Evolutionary conservation across 2,113 vertebrate genomes (phyloP), one percentile per base, ranked within the genome.

Genomic region (Percina caprodes): DNA sequence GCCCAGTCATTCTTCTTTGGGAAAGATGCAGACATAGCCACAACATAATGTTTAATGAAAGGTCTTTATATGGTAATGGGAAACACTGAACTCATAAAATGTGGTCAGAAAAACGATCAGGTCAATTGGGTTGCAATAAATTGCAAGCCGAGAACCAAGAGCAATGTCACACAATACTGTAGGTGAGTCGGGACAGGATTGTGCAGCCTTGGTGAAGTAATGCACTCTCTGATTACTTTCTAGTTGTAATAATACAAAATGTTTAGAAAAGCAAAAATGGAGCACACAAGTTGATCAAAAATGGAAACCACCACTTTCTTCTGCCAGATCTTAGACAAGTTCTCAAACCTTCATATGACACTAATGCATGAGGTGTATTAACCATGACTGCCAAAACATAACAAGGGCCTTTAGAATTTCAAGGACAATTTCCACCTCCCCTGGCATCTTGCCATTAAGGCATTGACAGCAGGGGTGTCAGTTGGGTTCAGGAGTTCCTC

Each of bases 21-120:
- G 69, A 88, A 74, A 86, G 79, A 86, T 69, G 62, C 88, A 91
- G 91, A 91, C 88, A 89, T 84, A 79, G 69, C 75, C 79, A 77
- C 81, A 86, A 77, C 58, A 80, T 78, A 51, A 73, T 73, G 60
- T 66, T 91, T 63, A 88, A 88, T 74, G 52, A 78, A 82, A 73
- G n/a, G 46, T 82, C 72, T 87, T 77, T 73, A 72, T 66, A 78
- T 78, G 51, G 56, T 78, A 72, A 88, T 80, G 54, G 62, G 60
- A 84, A 81, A 85, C 56, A 83, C 23, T 61, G 18, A 82, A 87
- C 69, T 68, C 76, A 74, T 77, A 85, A 78, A 84, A 46, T 82
- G 74, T 46, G 82, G 74, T 77, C 15, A 83, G 58, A 80, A 58
- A 80, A 46, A 60, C n/a, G 26, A 70, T 86, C 7, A 80, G 74